phyloP scores from a whole-genome alignment of 2,888 invertebrate genomes.

The Acleris emargana region DNA sequence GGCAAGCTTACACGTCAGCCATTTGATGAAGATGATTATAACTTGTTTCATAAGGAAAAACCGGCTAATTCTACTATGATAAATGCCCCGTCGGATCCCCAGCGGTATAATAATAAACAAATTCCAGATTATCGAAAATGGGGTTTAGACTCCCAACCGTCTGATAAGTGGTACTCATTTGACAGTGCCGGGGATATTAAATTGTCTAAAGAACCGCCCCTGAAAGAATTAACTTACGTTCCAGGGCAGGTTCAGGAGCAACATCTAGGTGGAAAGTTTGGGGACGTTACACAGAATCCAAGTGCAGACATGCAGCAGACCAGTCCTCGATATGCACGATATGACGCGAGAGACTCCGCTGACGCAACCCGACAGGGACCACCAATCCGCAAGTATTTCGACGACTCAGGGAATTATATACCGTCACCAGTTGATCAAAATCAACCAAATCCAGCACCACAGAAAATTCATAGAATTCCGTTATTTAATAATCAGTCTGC shows the following conservation, averaged over 20 bases:
- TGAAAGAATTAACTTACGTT: background rate
- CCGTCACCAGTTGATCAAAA: constrained; percentile 6
- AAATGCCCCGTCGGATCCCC: constrained; percentile 2
- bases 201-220: background rate
- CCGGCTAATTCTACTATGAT: constrained; percentile 21
- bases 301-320: background rate
- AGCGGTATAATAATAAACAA: background rate
- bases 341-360: background rate
- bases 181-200: constrained; percentile 4
- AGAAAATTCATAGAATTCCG: too few species aligned
- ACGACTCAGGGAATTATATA: constrained; percentile 2
- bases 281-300: background rate
- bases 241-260: constrained; percentile 3
- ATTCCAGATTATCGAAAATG: background rate
- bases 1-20: background rate
- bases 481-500: too few species aligned
- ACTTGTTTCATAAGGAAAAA: background rate
- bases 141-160: background rate
- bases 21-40: background rate
- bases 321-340: background rate
- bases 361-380: background rate
- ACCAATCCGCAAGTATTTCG: background rate
- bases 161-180: constrained; percentile 13
- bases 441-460: background rate
- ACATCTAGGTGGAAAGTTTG: constrained; percentile 6